Percentiles rank a stretch among this genome's conserved stretches.
Conservation (phyloP, 2,888 invertebrate species). For the Megastigmus dorsalis region DNA sequence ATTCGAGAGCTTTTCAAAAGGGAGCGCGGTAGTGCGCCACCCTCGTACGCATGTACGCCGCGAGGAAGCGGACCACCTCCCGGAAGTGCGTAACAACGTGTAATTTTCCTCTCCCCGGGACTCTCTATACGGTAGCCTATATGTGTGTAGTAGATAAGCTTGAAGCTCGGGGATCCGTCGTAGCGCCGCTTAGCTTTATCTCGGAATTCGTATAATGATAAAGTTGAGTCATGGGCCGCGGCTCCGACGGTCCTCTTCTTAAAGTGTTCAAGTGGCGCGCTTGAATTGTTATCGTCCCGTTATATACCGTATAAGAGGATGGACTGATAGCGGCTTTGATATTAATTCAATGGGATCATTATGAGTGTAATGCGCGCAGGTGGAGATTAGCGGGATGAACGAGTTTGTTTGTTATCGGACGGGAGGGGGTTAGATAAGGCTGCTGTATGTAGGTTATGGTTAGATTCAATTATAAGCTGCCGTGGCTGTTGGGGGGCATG, state of each 20-base stretch:
- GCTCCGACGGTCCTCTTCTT: neutral
- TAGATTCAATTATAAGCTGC: too few species aligned
- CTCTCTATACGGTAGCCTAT: too few species aligned
- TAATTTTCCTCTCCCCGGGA: conserved; percentile 57
- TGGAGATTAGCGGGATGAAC: neutral
- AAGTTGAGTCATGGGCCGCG: conserved; percentile 42
- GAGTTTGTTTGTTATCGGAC: neutral
- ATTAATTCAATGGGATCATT: neutral
- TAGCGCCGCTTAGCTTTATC: conserved; percentile 34
- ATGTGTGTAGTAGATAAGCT: conserved; percentile 54
- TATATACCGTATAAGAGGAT: neutral
- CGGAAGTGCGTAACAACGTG: conserved; percentile 63
- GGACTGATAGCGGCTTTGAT: neutral
- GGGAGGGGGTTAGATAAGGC: neutral
- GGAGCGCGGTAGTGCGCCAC: too few species aligned
- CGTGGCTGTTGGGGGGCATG: too few species aligned
- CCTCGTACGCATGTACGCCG: too few species aligned
- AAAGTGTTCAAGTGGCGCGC: conserved; percentile 12
- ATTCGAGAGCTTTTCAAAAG: conserved; percentile 54
- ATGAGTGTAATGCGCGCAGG: neutral
- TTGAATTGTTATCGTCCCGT: neutral
- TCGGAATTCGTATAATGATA: conserved; percentile 45
- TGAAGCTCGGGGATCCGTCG: too few species aligned
- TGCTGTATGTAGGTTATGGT: too few species aligned
- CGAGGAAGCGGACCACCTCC: neutral